phyloP scores from a whole-genome alignment of 2,888 invertebrate species.

The Pasiphila rectangulata region DNA sequence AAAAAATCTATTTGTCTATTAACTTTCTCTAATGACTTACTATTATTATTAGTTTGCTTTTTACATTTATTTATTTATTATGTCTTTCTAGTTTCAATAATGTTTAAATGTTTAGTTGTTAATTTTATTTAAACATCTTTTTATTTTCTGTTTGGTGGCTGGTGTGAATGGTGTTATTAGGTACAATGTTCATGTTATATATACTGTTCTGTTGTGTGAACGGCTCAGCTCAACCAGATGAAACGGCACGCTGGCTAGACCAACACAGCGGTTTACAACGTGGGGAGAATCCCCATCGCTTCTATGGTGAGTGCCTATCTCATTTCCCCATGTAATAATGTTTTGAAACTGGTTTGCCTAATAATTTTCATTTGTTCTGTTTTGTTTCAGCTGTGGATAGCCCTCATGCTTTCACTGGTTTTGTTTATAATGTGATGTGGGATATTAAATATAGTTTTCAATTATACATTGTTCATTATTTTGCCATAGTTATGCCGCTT shows the following conservation, averaged over 20 bases:
- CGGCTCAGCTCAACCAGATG: conserved; percentile 78
- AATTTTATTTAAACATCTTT: conserved; percentile 55
- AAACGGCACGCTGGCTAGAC: conserved; percentile 75
- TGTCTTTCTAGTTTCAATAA: conserved; percentile 13
- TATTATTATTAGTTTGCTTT: too few species aligned
- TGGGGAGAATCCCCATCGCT: conserved; percentile 71
- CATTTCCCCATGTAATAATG: conserved; percentile 26
- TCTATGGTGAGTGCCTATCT: conserved; percentile 78
- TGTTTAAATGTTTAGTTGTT: conserved; percentile 27
- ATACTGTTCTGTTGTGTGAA: conserved; percentile 80
- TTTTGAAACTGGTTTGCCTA: conserved; percentile 25
- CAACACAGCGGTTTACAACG: conserved; percentile 60
- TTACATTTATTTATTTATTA: conserved; percentile 16
- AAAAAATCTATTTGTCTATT: too few species aligned
- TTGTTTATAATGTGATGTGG: conserved; percentile 38
- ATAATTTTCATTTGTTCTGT: conserved; percentile 41
- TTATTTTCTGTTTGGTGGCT: conserved; percentile 76
- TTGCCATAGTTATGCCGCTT: conserved; percentile 33
- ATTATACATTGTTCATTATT: conserved; percentile 36
- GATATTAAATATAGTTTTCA: conserved; percentile 35
- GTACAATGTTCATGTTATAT: conserved; percentile 80
- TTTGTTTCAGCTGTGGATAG: conserved; percentile 64
- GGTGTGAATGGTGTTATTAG: conserved; percentile 74
- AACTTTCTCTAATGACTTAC: too few species aligned
- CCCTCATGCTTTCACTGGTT: conserved; percentile 52